Evolutionary conservation across 2,113 vertebrate species (phyloP).

Genomic region (Bambusicola thoracicus): DNA sequence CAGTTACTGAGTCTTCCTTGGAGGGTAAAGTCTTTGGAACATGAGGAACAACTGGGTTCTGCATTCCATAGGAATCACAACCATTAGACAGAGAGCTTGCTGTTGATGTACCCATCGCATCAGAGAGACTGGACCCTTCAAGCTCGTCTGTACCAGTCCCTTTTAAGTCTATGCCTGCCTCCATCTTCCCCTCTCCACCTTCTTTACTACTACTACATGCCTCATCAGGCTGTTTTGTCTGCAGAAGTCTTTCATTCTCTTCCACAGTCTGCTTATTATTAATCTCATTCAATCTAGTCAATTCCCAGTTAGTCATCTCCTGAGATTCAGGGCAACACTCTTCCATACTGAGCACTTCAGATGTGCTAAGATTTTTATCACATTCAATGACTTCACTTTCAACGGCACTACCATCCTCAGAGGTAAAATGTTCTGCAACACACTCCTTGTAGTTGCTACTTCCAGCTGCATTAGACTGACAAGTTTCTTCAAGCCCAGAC

Average conservation of each 20-base stretch:
- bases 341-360: conserved; percentile 40
- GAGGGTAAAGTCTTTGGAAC: conserved; percentile 87
- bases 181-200: conserved; percentile 38
- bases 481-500: conserved; percentile 48
- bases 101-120: conserved; percentile 69
- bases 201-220: conserved; percentile 48
- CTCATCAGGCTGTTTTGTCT: conserved; percentile 60
- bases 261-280: conserved; percentile 69
- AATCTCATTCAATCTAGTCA: conserved; percentile 74
- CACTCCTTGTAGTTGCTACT: conserved; percentile 57
- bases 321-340: conserved; percentile 76
- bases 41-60: conserved; percentile 77
- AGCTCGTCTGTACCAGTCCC: conserved; percentile 58
- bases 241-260: conserved; percentile 71
- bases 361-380: conserved; percentile 57
- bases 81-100: conserved; percentile 76
- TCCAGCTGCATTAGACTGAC: conserved; percentile 48
- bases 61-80: conserved; percentile 87
- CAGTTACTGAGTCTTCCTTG: conserved; percentile 97
- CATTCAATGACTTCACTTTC: conserved; percentile 48
- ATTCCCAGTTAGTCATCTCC: conserved; percentile 74
- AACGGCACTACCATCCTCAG: conserved; percentile 51
- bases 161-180: conserved; percentile 63
- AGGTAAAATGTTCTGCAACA: conserved; percentile 58
- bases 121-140: conserved; percentile 67